Evolutionary conservation across 2,113 vertebrate genomes (phyloP).

Genomic region (Laterallus jamaicensis): DNA sequence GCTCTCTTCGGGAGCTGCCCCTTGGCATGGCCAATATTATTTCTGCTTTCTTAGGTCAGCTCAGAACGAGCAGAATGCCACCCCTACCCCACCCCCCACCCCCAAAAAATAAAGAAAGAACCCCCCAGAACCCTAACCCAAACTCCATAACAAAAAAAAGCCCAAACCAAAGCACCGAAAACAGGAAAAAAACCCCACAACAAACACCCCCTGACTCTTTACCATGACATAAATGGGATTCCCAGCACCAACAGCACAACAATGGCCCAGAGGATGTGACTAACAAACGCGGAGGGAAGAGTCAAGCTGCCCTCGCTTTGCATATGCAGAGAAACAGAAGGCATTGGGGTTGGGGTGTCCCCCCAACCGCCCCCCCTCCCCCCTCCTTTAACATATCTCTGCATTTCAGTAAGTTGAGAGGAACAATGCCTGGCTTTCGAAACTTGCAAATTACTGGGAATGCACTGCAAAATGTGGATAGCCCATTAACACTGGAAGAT

Average conservation of each 20-base stretch:
- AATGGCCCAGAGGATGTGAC: conserved; percentile 70
- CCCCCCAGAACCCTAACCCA: no score
- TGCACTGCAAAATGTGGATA: conserved; percentile 30
- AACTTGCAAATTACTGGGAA: conserved; percentile 57
- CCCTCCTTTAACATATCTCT: conserved; percentile 53
- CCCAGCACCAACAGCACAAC: conserved; percentile 66
- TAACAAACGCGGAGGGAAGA: conserved; percentile 64
- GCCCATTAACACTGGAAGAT: not conserved
- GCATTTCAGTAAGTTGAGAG: conserved; percentile 69
- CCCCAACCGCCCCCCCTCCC: not conserved
- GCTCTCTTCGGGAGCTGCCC: not conserved
- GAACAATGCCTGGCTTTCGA: conserved; percentile 50
- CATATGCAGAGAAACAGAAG: conserved; percentile 69
- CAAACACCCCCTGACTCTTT: not conserved
- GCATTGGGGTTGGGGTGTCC: not conserved
- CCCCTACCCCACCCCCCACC: no score
- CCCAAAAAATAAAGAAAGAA: no score
- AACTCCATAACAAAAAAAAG: not conserved
- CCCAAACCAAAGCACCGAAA: not conserved
- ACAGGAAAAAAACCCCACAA: not conserved
- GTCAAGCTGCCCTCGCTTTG: conserved; percentile 67
- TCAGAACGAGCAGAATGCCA: not conserved
- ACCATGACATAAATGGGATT: conserved; percentile 67
- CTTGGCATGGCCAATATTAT: not conserved
- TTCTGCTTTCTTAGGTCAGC: not conserved